Percentiles rank a stretch among this genome's conserved stretches.
Evolutionary conservation across 2,113 vertebrate species (phyloP).

Genomic region (Myotis yumanensis): DNA sequence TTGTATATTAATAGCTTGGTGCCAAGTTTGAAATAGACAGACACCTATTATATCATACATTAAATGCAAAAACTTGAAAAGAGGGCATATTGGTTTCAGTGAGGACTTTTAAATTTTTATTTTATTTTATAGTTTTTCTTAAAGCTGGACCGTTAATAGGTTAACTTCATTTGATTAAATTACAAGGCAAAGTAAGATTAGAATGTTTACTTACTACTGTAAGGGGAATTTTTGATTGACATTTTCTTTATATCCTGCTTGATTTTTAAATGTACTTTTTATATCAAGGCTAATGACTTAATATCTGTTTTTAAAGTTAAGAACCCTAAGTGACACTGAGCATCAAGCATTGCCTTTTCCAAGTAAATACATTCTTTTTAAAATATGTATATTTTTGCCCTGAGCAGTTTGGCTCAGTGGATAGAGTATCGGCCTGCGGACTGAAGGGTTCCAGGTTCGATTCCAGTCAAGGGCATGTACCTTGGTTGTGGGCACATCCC

Average conservation of each 20-base stretch:
- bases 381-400: no score
- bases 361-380: constrained; percentile 36
- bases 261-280: not conserved
- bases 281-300: not conserved
- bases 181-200: not conserved
- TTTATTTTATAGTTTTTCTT: not conserved
- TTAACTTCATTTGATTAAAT: not conserved
- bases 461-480: no score
- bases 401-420: no score
- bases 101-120: not conserved
- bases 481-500: no score
- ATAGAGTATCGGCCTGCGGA: no score
- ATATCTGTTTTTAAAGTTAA: not conserved
- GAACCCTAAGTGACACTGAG: not conserved
- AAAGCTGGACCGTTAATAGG: not conserved
- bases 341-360: not conserved
- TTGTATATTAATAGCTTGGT: not conserved
- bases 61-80: not conserved
- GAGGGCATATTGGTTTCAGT: not conserved
- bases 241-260: not conserved
- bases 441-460: no score
- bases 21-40: not conserved
- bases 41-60: not conserved
- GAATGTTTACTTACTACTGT: not conserved
- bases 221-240: constrained; percentile 2